Conservation (phyloP, 1,140 invertebrate genomes). For the Drosophila bipectinata region DNA sequence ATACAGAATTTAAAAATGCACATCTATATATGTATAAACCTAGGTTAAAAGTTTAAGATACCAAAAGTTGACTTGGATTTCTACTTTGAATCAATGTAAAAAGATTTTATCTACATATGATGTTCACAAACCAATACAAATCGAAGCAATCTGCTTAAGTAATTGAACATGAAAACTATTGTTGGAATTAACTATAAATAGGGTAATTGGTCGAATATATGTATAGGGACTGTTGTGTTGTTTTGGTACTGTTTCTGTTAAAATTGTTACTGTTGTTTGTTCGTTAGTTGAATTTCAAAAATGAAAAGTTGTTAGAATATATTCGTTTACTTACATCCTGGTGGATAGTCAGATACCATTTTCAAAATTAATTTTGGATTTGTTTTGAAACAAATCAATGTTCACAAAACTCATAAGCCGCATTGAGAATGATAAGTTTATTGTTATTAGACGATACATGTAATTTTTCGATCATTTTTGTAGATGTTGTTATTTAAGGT, state of each 20-base stretch:
- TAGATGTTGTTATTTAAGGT: conserved; percentile 36
- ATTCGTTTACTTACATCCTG: conserved; percentile 76
- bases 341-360: conserved; percentile 68
- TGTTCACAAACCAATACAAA: conserved; percentile 43
- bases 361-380: conserved; percentile 63
- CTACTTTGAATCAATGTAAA: conserved; percentile 11
- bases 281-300: conserved; percentile 35
- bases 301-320: conserved; percentile 42
- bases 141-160: conserved; percentile 44
- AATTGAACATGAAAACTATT: conserved; percentile 26
- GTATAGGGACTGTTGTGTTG: not conserved
- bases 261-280: conserved; percentile 16
- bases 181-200: conserved; percentile 35
- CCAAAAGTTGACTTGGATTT: conserved; percentile 13
- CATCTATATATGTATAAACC: not conserved
- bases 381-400: conserved; percentile 64
- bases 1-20: not conserved
- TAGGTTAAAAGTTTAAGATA: not conserved
- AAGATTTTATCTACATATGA: conserved; percentile 46
- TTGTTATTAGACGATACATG: conserved; percentile 38
- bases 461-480: conserved; percentile 50
- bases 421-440: conserved; percentile 50
- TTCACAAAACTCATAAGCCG: conserved; percentile 54
- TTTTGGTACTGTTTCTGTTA: conserved; percentile 10
- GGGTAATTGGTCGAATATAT: conserved; percentile 27